Base-by-base conservation (phyloP, 2,888 invertebrate species). In the Lepidocyrtinus sp. region DNA sequence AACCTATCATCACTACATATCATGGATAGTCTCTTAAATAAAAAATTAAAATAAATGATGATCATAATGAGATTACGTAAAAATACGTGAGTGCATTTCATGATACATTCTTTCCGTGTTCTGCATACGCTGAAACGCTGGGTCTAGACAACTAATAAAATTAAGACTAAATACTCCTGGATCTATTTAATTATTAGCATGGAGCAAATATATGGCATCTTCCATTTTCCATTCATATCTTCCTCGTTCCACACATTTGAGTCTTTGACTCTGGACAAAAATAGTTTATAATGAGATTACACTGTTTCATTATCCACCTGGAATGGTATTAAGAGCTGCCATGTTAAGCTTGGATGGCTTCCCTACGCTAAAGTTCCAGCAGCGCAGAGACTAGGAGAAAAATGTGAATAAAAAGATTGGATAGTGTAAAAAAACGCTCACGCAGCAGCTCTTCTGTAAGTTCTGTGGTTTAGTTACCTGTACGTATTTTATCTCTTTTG, bases 261-360 rank as follows among this genome's bases (percentile, higher is more conserved):
- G 2, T 55, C 17, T 36, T n/a, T n/a, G n/a, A n/a, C n/a, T 36
- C 36, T 55, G 55, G 55, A 55, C 55, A 55, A 55, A 55, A 55
- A 15, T 9, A 55, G 24, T 27, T 27, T 12, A 15, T 70, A 70
- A 70, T 70, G 59, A 59, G 24, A 17, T 62, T 63, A 71, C 45
- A 71, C 45, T 71, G 71, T 71, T 62, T 63, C 71, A 71, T 68
- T 67, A 55, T 36, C 36, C 5, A 46, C 64, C 65, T 27, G 55
- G 17, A 55, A 55, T 67, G 67, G 61, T 59, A 75, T 22, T 25
- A 64, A 67, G 26, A 36, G 7, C 5, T 12, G 36, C 36, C 55
- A 55, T 46, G 67, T 55, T 21, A 55, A 62, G 62, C 22, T 68
- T 75, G 68, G 68, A 62, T 68, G 68, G 62, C 68, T 69, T 75